Base-by-base conservation (phyloP, 2,113 vertebrate genomes). In the Narcine bancroftii region DNA sequence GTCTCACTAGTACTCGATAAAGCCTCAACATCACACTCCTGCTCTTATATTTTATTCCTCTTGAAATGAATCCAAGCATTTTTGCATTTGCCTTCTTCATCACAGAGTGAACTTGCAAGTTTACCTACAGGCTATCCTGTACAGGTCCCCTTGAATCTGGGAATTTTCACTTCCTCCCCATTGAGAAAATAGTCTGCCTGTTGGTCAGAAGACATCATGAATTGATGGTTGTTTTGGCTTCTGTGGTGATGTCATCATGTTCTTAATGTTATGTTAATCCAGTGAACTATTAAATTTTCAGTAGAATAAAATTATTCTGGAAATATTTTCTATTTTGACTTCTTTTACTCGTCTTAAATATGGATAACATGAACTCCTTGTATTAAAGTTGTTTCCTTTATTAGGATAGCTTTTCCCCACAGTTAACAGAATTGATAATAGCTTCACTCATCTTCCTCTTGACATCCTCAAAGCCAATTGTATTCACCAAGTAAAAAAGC, bases 401-500 rank as follows among this genome's bases (percentile, higher is more conserved):
- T 15, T 39, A 85, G 53, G 0, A 60, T 53, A 85, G 33, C 4
- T 36, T 87, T 36, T 21, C 11, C 50, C 53, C 33, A n/a, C 53
- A 21, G 5, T 63, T 87, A 60, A 56, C 60, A 21, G 47, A 87
- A 63, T 87, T 87, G 81, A 63, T 60, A n/a, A 87, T 87, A 87
- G 36, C 81, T 36, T 60, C 81, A 36, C 81, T 60, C 81, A 60
- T 60, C 50, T 85, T 87, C 53, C 81, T 60, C 53, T 87, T 63
- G 53, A 87, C 81, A 60, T 87, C 81, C 81, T 36, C 29, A 9
- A 50, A 87, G 13, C 81, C 36, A n/a, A 87, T 60, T 87, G 56
- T 87, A 33, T 60, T 87, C 53, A 19, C 77, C 50, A 60, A 60
- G n/a, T n/a, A 87, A 60, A 21, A 83, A 36, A 87, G 21, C 79